A percentile compares a stretch with the other conserved stretches of the same genome.
Conservation (phyloP, 2,797 vertebrate species). For the Ispidina picta region DNA sequence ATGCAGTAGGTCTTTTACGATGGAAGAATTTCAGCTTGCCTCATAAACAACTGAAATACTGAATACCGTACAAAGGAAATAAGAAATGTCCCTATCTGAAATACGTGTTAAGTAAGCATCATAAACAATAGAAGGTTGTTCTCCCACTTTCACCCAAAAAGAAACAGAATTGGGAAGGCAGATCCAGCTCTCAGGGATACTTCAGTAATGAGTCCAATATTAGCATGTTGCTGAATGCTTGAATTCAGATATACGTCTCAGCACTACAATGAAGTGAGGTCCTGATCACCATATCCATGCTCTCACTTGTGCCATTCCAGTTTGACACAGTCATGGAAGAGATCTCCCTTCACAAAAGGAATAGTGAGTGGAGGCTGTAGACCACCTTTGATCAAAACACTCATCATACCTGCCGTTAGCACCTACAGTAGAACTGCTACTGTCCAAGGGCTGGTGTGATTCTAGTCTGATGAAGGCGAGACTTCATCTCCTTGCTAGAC, state of each 20-base stretch:
- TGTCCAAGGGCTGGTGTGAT: not conserved
- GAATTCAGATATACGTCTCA: not conserved
- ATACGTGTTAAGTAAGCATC: not conserved
- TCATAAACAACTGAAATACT: not conserved
- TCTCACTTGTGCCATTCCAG: not conserved
- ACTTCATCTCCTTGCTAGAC: not conserved
- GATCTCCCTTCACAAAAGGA: not conserved
- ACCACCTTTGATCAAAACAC: not conserved
- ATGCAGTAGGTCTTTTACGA: not conserved
- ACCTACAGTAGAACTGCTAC: not conserved
- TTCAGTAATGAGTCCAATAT: not conserved
- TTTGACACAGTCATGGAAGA: fast-evolving
- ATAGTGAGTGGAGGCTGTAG: not conserved
- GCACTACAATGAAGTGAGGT: not conserved
- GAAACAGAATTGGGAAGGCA: not conserved
- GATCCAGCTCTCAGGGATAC: not conserved
- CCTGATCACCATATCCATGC: not conserved
- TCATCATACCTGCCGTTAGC: not conserved
- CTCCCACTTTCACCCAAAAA: not conserved
- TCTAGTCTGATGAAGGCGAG: not conserved
- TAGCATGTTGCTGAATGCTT: not conserved
- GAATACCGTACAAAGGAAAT: not conserved
- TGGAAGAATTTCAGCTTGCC: slow-evolving; percentile 27
- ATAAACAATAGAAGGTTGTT: not conserved
- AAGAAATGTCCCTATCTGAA: not conserved